These are phyloP conservation scores for Empidonax alnorum DNA, from an alignment of 2,113 vertebrate genomes.

Conservation along the genomic window DNA sequence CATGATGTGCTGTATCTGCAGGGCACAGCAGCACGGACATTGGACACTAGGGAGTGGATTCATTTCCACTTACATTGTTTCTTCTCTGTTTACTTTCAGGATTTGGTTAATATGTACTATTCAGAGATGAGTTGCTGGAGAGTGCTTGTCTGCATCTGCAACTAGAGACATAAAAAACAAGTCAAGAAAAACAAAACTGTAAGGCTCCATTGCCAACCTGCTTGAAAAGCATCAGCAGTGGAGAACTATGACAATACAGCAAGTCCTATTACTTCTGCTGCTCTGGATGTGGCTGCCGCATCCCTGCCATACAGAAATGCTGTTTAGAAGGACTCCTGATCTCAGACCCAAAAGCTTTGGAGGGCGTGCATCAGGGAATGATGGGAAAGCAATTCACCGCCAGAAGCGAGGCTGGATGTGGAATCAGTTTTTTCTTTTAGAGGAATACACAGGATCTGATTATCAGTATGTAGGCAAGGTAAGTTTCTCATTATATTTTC, in stretches of 20 bases:
- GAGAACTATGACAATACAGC: conserved; percentile 73
- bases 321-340: conserved; percentile 77
- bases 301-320: conserved; percentile 71
- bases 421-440: conserved; percentile 85
- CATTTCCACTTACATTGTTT: neutral
- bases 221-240: conserved; percentile 66
- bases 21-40: neutral
- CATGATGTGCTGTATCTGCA: neutral
- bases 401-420: conserved; percentile 87
- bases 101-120: conserved; percentile 28
- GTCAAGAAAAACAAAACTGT: neutral
- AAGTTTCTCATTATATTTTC: conserved; percentile 19
- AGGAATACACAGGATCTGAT: conserved; percentile 84
- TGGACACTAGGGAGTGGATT: neutral
- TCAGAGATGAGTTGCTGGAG: conserved; percentile 57
- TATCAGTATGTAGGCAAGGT: conserved; percentile 86
- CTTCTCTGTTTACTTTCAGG: conserved; percentile 60
- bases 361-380: conserved; percentile 56
- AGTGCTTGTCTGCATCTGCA: neutral
- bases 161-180: conserved; percentile 45
- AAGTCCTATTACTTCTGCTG: conserved; percentile 68
- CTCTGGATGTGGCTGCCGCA: conserved; percentile 76
- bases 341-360: conserved; percentile 62
- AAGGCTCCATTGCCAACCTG: neutral
- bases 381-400: conserved; percentile 79